Percentiles rank a stretch among this genome's conserved stretches.
phyloP scores from a whole-genome alignment of 2,113 vertebrate genomes.

The Chaetorhynchus papuensis region DNA sequence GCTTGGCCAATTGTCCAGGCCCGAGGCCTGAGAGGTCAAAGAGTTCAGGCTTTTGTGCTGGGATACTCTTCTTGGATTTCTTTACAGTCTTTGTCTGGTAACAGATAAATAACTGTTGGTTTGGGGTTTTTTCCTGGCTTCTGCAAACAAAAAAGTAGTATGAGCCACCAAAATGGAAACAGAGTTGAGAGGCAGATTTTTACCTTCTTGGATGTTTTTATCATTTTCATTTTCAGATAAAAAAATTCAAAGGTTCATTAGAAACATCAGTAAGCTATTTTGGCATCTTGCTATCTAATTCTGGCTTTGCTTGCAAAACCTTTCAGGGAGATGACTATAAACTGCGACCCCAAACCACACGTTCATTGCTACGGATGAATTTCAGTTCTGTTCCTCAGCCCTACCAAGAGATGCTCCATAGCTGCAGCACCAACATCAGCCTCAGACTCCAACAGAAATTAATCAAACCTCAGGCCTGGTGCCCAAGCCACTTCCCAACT shows the following conservation, averaged over 20 bases:
- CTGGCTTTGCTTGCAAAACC: neutral
- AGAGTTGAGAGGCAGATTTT: neutral
- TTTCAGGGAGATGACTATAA: neutral
- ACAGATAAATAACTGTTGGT: conserved; percentile 78
- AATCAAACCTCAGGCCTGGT: neutral
- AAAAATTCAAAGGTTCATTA: neutral
- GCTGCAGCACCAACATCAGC: neutral
- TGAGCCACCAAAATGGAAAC: neutral
- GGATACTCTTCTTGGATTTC: conserved; percentile 74
- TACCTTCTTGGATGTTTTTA: neutral
- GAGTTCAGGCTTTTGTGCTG: conserved; percentile 78
- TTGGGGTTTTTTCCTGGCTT: conserved; percentile 8
- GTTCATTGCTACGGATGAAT: accelerated
- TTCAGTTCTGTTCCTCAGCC: neutral
- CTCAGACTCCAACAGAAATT: neutral
- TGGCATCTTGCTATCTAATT: neutral
- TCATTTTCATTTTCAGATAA: neutral
- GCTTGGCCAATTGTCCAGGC: conserved; percentile 62
- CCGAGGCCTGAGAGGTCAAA: conserved; percentile 65
- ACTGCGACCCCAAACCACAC: accelerated
- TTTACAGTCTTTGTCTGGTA: conserved; percentile 82
- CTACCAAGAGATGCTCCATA: neutral
- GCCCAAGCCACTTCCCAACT: neutral
- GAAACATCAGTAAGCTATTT: neutral
- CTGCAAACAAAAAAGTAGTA: conserved; percentile 60